Conservation (phyloP, 2,888 invertebrate genomes). For the Yponomeuta plumbellus region DNA sequence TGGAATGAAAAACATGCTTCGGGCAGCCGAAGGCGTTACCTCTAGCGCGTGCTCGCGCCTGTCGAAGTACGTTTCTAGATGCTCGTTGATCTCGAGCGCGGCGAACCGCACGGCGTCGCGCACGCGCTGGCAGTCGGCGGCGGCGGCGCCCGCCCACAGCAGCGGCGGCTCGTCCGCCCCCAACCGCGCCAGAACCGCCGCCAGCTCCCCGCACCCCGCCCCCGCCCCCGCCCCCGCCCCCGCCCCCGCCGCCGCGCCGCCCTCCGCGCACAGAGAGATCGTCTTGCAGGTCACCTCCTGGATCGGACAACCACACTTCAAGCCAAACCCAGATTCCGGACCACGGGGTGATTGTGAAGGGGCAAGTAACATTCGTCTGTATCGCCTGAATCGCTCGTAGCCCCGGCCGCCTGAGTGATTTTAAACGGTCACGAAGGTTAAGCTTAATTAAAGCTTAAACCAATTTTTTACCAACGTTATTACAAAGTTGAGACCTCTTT, state of each 20-base stretch:
- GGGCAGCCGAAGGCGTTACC: slow-evolving; percentile 64
- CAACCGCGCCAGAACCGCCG: slow-evolving; percentile 78
- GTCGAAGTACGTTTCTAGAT: slow-evolving; percentile 95
- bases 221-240: slow-evolving; percentile 40
- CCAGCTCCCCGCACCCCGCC: slow-evolving; percentile 42
- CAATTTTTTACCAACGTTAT: too few species aligned
- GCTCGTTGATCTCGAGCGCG: slow-evolving; percentile 95
- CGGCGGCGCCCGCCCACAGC: slow-evolving; percentile 88
- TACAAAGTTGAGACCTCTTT: too few species aligned
- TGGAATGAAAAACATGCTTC: too few species aligned
- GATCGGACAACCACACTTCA: background rate
- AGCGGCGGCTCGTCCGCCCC: slow-evolving; percentile 87
- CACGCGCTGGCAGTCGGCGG: slow-evolving; percentile 82
- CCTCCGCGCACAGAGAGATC: slow-evolving; percentile 53
- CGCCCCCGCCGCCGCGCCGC: slow-evolving; percentile 24
- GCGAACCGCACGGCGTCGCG: slow-evolving; percentile 91
- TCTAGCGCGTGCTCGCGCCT: slow-evolving; percentile 91
- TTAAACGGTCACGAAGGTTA: too few species aligned
- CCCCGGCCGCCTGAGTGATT: too few species aligned
- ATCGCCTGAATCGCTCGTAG: too few species aligned
- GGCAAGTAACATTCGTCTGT: too few species aligned
- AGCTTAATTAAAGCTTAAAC: too few species aligned
- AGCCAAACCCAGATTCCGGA: too few species aligned
- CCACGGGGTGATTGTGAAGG: too few species aligned
- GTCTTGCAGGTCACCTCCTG: slow-evolving; percentile 90